phyloP scores from a whole-genome alignment of 64 coral and sea anemone species.

The Orbicella faveolata region DNA sequence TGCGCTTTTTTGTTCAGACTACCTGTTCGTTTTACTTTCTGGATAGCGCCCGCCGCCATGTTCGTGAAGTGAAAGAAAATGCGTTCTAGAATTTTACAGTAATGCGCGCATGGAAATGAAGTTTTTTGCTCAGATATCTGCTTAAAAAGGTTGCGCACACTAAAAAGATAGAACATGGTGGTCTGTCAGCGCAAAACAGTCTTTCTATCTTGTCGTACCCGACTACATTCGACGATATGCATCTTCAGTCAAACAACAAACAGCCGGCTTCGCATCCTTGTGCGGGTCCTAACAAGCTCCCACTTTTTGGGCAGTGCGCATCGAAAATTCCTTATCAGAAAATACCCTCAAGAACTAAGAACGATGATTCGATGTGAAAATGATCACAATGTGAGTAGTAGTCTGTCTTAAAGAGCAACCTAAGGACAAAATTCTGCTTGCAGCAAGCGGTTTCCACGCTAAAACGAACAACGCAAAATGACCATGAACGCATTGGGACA shows the following conservation, averaged over 20 bases:
- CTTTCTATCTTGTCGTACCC: background rate
- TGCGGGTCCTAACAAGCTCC: constrained; percentile 33
- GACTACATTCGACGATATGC: background rate
- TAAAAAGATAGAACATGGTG: background rate
- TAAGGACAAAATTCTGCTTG: background rate
- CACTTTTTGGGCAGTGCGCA: constrained; percentile 20
- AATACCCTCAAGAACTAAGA: background rate
- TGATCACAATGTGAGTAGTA: background rate
- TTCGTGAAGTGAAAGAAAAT: background rate
- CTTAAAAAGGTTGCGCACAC: constrained; percentile 16
- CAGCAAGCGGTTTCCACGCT: background rate
- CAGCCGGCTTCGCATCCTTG: background rate
- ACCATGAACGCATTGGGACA: background rate
- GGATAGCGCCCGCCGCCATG: background rate
- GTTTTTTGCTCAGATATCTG: background rate
- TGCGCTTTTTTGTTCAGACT: background rate
- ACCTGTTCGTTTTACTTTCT: background rate
- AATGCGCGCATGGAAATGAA: background rate
- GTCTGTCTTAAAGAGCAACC: background rate
- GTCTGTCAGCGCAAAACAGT: background rate
- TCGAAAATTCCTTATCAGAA: background rate
- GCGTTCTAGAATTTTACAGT: background rate
- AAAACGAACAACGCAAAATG: background rate
- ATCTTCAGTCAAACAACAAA: background rate
- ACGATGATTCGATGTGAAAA: background rate